Conservation (phyloP, 2,797 vertebrate genomes). For the Tinamus major region DNA sequence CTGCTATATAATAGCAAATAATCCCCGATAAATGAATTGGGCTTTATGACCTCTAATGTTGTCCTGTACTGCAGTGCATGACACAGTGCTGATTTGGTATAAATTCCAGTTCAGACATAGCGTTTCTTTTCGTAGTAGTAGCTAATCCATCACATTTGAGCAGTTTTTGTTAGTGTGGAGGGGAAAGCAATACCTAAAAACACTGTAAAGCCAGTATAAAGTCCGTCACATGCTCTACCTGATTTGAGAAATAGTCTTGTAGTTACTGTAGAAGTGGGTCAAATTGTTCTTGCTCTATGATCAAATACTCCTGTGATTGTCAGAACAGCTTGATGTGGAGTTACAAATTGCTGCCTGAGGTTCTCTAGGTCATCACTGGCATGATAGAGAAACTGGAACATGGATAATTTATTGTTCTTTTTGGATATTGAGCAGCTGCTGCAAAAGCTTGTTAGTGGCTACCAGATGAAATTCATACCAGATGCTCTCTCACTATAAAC, state of each 20-base stretch:
- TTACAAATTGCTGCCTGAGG: background rate
- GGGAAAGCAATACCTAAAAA: background rate
- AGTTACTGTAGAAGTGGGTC: background rate
- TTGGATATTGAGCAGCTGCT: no score
- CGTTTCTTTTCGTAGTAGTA: no score
- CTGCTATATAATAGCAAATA: background rate
- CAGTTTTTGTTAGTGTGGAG: background rate
- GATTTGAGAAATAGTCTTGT: background rate
- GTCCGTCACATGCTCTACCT: background rate
- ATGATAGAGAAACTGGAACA: fast-evolving
- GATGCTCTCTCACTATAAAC: no score
- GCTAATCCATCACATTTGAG: background rate
- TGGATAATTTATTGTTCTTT: background rate
- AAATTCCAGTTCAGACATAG: background rate
- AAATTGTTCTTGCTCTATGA: background rate
- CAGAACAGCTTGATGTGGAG: fast-evolving
- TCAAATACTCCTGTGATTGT: background rate
- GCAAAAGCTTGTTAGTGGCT: no score
- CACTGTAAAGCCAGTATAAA: background rate
- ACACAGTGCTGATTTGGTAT: background rate
- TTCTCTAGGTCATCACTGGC: background rate
- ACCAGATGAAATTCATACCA: no score
- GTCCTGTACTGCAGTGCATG: no score
- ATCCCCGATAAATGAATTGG: background rate
- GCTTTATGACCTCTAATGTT: background rate